A percentile compares a stretch with the other conserved stretches of the same genome.
Evolutionary conservation across 37 sponge, comb jelly and placozoan species (phyloP).

Genomic region (Diacarnus erythraeanus): DNA sequence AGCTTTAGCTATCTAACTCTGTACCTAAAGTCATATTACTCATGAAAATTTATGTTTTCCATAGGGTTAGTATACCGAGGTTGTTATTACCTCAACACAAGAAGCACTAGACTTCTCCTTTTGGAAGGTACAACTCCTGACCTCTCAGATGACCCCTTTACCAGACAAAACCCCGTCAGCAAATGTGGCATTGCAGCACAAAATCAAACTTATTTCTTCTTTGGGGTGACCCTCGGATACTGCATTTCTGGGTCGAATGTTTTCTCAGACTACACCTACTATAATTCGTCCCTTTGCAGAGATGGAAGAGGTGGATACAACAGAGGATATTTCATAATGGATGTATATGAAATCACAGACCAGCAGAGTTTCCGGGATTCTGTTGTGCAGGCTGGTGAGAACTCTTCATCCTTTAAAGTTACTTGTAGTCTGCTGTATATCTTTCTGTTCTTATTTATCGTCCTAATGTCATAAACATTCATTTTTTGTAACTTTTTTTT

Average conservation of each 20-base stretch:
- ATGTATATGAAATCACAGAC: conserved; percentile 27
- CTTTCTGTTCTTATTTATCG: too few relatives aligned
- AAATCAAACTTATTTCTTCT: conserved; percentile 17
- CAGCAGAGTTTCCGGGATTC: conserved; percentile 1
- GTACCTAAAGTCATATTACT: not conserved
- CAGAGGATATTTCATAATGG: conserved; percentile 25
- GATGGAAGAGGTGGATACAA: conserved; percentile 43
- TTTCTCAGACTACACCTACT: conserved; percentile 20
- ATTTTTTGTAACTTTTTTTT: too few relatives aligned
- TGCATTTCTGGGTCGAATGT: conserved; percentile 63
- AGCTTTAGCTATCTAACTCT: too few relatives aligned
- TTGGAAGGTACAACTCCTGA: conserved; percentile 52
- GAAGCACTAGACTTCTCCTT: not conserved
- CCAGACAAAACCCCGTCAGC: conserved; percentile 30
- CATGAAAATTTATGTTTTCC: not conserved
- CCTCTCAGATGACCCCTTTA: conserved; percentile 37
- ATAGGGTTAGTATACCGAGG: not conserved
- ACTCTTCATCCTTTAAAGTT: too few relatives aligned
- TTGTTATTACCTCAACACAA: not conserved
- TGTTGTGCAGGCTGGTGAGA: too few relatives aligned
- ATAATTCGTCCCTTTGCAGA: not conserved
- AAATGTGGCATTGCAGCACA: conserved; percentile 57
- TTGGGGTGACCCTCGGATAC: conserved; percentile 33
- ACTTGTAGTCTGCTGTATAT: too few relatives aligned
- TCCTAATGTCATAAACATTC: too few relatives aligned